These are phyloP conservation scores for Luscinia luscinia DNA, from an alignment of 2,797 vertebrate genomes.

Conservation along the genomic window DNA sequence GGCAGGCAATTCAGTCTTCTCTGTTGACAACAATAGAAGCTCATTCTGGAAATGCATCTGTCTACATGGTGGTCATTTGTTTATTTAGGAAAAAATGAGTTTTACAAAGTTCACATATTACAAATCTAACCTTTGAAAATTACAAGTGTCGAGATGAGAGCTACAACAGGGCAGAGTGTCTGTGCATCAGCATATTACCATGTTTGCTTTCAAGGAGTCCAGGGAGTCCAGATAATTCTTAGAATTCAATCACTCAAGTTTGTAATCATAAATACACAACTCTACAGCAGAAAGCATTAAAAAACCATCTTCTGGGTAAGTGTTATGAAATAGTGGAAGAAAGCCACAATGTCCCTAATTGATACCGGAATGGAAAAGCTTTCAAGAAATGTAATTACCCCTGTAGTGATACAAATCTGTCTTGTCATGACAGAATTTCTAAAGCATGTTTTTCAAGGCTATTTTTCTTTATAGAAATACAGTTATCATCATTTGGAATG, in stretches of 20 bases:
- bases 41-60: background rate
- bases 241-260: background rate
- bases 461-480: background rate
- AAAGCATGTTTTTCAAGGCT: background rate
- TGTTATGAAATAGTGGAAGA: conserved; percentile 4
- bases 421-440: conserved; percentile 2
- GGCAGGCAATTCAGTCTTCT: background rate
- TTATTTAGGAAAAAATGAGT: background rate
- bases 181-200: background rate
- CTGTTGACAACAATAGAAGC: background rate
- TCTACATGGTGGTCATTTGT: background rate
- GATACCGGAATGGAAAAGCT: conserved; percentile 31
- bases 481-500: background rate
- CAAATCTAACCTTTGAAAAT: background rate
- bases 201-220: background rate
- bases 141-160: background rate
- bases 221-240: background rate
- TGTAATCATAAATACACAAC: background rate
- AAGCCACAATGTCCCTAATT: conserved; percentile 22
- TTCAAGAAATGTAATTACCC: conserved; percentile 47
- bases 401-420: conserved; percentile 4
- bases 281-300: conserved; percentile 13
- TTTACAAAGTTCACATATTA: background rate
- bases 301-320: conserved; percentile 1
- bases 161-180: background rate